Conservation (phyloP, 2,888 invertebrate species). For the Dermolepida albohirtum region DNA sequence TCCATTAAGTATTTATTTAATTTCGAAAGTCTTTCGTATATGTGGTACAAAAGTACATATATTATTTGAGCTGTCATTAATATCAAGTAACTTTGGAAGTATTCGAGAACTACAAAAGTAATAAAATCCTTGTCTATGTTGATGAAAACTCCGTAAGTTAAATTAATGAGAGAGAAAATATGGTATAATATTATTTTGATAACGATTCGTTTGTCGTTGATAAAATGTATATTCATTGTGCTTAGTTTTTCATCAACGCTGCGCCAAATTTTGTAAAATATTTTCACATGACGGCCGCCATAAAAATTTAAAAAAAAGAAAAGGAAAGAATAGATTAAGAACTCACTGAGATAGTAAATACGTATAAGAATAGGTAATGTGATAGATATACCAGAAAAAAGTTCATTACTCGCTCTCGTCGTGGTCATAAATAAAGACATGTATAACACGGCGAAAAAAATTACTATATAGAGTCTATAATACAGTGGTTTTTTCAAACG, state of each 20-base stretch:
- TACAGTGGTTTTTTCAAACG: background rate
- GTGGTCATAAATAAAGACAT: background rate
- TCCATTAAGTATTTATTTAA: background rate
- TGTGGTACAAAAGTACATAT: background rate
- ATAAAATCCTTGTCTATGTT: background rate
- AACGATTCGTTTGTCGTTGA: background rate
- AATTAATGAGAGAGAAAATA: background rate
- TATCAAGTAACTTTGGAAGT: background rate
- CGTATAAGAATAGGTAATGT: background rate
- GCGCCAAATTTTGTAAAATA: background rate
- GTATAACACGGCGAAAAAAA: background rate
- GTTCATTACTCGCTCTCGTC: background rate
- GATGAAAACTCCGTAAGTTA: background rate
- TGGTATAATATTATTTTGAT: background rate
- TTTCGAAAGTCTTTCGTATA: background rate
- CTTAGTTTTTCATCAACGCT: background rate
- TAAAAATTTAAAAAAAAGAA: slow-evolving; percentile 1
- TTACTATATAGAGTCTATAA: background rate
- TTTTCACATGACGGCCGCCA: background rate
- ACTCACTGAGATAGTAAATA: background rate
- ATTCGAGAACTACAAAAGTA: background rate
- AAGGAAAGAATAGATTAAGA: background rate
- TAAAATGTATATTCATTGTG: background rate
- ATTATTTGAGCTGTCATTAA: background rate
- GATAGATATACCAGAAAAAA: background rate